Evolutionary conservation across 2,888 invertebrate genomes (phyloP).

Genomic region (Drosophila lutescens): DNA sequence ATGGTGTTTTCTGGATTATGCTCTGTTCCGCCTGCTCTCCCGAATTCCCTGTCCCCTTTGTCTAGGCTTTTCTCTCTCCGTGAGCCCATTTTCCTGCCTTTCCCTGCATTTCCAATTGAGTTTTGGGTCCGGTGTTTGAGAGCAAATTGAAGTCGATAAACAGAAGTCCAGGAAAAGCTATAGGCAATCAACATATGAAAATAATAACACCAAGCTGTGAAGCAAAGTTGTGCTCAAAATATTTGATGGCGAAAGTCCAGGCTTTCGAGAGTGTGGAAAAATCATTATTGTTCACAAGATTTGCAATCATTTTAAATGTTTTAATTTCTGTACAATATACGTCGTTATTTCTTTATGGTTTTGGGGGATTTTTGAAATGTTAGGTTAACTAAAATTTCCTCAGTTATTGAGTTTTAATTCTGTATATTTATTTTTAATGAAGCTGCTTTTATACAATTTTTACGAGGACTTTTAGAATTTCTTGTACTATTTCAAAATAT

Average conservation of each 20-base stretch:
- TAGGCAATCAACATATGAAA: conserved; percentile 34
- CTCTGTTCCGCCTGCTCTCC: conserved; percentile 20
- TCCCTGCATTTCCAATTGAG: conserved; percentile 58
- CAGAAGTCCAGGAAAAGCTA: conserved; percentile 48
- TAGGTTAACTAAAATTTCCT: too few relatives aligned
- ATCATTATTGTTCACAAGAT: conserved; percentile 2
- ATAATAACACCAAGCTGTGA: conserved; percentile 25
- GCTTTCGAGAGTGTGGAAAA: too few relatives aligned
- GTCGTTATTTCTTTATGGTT: background rate
- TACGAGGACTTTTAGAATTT: background rate
- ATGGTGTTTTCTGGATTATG: conserved; percentile 73
- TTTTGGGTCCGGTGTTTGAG: conserved; percentile 60
- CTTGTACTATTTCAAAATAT: background rate
- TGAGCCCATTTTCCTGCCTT: conserved; percentile 17
- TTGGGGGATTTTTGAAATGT: background rate
- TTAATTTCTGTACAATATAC: background rate
- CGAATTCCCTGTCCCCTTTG: conserved; percentile 8
- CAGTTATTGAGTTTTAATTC: too few relatives aligned
- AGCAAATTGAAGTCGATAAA: conserved; percentile 75
- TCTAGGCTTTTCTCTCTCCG: conserved; percentile 27
- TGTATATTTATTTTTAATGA: too few relatives aligned
- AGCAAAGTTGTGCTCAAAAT: conserved; percentile 3
- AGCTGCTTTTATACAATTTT: too few relatives aligned
- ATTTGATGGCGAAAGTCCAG: conserved; percentile 5
- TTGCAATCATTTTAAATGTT: background rate